Conservation (phyloP, 2,113 vertebrate species). For the Zapornia atra region DNA sequence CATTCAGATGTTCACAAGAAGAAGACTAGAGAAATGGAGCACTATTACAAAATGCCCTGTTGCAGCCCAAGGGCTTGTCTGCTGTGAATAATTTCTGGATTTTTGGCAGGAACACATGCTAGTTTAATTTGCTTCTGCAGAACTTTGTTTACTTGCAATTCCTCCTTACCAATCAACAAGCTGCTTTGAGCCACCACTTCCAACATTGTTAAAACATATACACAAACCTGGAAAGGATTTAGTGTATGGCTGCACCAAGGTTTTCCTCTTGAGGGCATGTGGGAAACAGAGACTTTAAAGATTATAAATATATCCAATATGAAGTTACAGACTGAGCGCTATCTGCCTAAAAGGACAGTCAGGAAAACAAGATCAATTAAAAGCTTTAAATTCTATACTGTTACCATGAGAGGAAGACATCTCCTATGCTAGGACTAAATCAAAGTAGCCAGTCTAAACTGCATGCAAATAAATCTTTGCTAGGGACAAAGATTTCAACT, state of each 20-base stretch:
- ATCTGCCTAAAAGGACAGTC: background rate
- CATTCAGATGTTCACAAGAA: background rate
- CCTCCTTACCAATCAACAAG: background rate
- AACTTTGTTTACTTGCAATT: slow-evolving; percentile 6
- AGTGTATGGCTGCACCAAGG: background rate
- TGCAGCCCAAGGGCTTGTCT: background rate
- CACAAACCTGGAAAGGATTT: background rate
- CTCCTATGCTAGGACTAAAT: background rate
- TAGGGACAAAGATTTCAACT: background rate
- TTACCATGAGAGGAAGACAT: background rate
- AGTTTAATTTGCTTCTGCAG: slow-evolving; percentile 16
- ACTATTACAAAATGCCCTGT: background rate
- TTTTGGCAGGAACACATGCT: background rate
- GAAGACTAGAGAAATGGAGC: background rate
- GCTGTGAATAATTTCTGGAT: background rate
- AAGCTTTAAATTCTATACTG: background rate
- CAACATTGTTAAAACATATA: background rate
- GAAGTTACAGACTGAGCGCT: background rate
- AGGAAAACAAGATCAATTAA: background rate
- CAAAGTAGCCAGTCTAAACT: background rate
- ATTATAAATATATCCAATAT: background rate
- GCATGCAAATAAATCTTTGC: background rate
- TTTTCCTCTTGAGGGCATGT: background rate
- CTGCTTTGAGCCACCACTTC: background rate
- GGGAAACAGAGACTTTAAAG: background rate